Evolutionary conservation across 2,797 vertebrate species (phyloP), one percentile per base, ranked within the genome.

Genomic region (Huso huso): DNA sequence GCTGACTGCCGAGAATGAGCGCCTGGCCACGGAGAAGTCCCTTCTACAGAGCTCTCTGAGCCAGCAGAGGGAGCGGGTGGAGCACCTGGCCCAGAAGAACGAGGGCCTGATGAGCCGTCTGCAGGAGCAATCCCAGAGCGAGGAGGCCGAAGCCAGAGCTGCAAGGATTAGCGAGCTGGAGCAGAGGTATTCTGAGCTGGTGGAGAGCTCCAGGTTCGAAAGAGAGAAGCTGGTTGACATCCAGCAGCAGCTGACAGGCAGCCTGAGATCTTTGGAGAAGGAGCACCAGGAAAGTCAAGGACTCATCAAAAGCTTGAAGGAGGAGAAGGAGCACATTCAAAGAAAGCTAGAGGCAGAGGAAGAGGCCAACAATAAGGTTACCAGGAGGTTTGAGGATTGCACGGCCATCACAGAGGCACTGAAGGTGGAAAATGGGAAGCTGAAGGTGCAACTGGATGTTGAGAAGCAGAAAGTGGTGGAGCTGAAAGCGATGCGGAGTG

Each of bases 171-270:
- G 84, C 0, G 96, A 97, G 67, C 80, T 97, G 73, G 96, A 98
- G 75, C 93, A 94, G 76, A 90, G 89, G 67, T 93, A 94, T 10
- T 58, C 83, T 0, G 94, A 96, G 68, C 86, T 95, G 76, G 85
- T 94, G 8, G 93, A 98, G 72, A 94, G 92, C 79, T 93, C 94
- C 10, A 86, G 85, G 7, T 96, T 95, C 6, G 95, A 99, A 78
- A 86, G 95, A 12, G 97, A 98, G 77, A 97, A 99, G 72, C 82
- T 98, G 74, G 92, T 99, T 55, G 92, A 90, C 80, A 95, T 97
- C 55, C 96, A 99, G 78, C 95, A 99, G 73, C 94, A 98, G 81
- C 82, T 99, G 71, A 97, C 94, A 0, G 90, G 95, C 53, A 93
- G 95, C 75, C 77, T 98, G 1, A 79, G 94, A 59, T 91, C 87